Base-by-base conservation (phyloP, 2,888 invertebrate genomes). In the Sympetrum striolatum region DNA sequence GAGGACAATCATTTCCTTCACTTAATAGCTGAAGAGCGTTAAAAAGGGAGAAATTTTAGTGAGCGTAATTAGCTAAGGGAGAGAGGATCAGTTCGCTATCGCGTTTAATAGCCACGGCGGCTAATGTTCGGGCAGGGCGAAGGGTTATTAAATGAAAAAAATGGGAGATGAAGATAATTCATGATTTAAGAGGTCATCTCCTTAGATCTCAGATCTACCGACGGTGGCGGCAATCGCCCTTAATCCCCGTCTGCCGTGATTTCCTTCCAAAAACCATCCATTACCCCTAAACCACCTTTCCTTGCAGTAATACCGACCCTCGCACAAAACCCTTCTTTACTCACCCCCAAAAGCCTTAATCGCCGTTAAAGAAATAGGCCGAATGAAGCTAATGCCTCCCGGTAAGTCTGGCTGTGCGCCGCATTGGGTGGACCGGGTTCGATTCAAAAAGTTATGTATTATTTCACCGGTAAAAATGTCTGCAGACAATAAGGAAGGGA, bases 141-240 rank as follows among this genome's bases (percentile, higher is more conserved):
- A 12, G 48, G 81, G 31, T 31, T 60, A 35, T 53, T n/a, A 86
- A 60, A n/a, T 18, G 80, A 37, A 80, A 44, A 37, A 39, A 80
- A 80, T 37, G 80, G n/a, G 60, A 86, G 86, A 86, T 86, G 37
- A 86, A 37, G 86, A 86, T 86, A 86, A 86, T 58, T 86, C 60
- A 86, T 86, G 86, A 60, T 86, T 86, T 86, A 86, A 60, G 86
- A 86, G 86, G 60, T n/a, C 60, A 60, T 86, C 86, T 48, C 58
- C 31, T 58, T 39, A 64, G 37, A 58, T 64, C 86, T 86, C n/a
- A 31, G 86, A 64, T 37, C 82, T 22, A 35, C 18, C 35, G 82
- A 58, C 82, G 86, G 86, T n/a, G 31, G 58, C 37, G 35, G 86
- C 60, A 35, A 64, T 86, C 86, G 86, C 10, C 86, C 60, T 86